Evolutionary conservation across 2,888 invertebrate genomes (phyloP).

Genomic region (Drosophila mimetica): DNA sequence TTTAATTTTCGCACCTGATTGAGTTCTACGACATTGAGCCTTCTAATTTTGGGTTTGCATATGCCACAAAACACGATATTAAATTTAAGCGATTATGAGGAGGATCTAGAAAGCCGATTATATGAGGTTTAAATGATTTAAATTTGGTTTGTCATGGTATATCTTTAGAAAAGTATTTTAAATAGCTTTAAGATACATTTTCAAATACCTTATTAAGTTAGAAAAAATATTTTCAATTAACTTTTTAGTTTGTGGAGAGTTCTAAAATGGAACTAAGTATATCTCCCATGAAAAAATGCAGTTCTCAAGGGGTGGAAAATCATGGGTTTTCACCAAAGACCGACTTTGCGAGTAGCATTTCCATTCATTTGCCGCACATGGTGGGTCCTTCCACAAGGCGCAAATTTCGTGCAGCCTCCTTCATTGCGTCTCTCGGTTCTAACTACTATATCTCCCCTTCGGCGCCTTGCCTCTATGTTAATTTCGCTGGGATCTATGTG

Average conservation of each 20-base stretch:
- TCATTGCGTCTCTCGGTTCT: neutral
- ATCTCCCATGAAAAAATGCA: neutral
- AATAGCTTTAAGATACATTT: no score
- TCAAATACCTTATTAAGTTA: no score
- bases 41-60: conserved; percentile 22
- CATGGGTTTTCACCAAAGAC: conserved; percentile 19
- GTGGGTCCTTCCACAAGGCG: conserved; percentile 25
- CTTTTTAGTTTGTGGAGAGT: neutral
- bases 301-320: neutral
- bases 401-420: conserved; percentile 8
- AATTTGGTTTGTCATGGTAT: no score
- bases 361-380: conserved; percentile 54
- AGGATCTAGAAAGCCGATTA: neutral
- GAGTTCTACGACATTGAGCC: conserved; percentile 43
- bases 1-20: conserved; percentile 61
- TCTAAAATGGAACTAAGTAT: neutral
- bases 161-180: no score
- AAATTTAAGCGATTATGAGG: neutral
- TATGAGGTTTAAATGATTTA: no score
- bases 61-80: conserved; percentile 42
- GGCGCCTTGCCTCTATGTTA: conserved; percentile 33
- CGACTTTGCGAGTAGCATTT: conserved; percentile 44
- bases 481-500: conserved; percentile 38
- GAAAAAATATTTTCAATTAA: no score
- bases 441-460: conserved; percentile 4